Evolutionary conservation across 2,888 invertebrate genomes (phyloP), one percentile per base, ranked within the genome.

Genomic region (Caenorhabditis sp.): DNA sequence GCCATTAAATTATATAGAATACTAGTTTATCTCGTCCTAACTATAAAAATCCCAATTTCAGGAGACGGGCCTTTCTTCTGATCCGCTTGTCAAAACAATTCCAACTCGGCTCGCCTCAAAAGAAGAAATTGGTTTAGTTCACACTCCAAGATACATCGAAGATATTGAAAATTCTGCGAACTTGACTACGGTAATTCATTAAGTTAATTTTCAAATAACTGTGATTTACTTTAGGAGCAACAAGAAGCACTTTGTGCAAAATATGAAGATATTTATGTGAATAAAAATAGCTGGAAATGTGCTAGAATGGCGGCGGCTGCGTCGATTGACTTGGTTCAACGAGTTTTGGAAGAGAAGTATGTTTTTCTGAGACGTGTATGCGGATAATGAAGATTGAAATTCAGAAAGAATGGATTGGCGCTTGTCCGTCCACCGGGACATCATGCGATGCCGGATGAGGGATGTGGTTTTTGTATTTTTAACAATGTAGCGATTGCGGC

Each of bases 401-500:
- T 8, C 27, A 79, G 76, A 63, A 53, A 56, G 8, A 94, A 92
- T 90, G 97, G 96, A 21, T 95, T 97, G 89, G 97, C 97, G 12
- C 93, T 97, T 57, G 95, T 97, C 49, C 92, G 97, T 71, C 97
- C 97, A 12, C 97, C 97, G 0, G 95, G 95, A 14, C 91, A 91
- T 83, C 91, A 91, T 85, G 97, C 97, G 0, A 97, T 97, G 89
- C 92, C 93, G 53, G 93, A 94, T n/a, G 83, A 77, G 49, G 81
- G 82, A 8, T 83, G 84, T 85, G 97, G 97, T 63, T 99, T 97
- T 90, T 99, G 97, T 89, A 97, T 95, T 91, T 99, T 99, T 91
- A 99, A 99, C 91, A 95, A 95, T 63, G 93, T 97, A 70, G 95
- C 95, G 62, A 93, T 97, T 83, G 96, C 97, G 59, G 95, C 97